These are phyloP conservation scores for Anas platyrhynchos DNA, from an alignment of 2,113 vertebrate species.

Conservation along the genomic window DNA sequence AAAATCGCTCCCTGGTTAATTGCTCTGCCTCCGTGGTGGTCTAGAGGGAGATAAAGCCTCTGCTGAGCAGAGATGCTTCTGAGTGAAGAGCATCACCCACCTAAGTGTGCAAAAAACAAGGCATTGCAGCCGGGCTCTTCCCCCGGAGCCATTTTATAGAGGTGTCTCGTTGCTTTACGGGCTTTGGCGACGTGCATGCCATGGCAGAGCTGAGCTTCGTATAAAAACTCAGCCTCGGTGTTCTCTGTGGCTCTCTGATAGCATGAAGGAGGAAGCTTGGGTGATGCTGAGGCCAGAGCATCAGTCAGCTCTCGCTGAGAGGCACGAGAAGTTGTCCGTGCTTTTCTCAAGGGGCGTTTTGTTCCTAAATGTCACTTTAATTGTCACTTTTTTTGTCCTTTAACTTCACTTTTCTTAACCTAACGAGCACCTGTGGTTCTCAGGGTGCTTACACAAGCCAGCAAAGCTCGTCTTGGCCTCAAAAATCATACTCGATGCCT, in stretches of 20 bases:
- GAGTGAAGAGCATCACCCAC: not conserved
- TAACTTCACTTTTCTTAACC: not conserved
- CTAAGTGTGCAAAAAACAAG: rapidly evolving
- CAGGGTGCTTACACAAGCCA: not conserved
- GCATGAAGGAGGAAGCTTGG: not conserved
- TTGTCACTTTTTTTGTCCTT: not conserved
- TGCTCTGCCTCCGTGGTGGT: conserved; percentile 21
- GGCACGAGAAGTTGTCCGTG: not conserved
- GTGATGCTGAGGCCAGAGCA: not conserved
- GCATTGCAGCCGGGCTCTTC: not conserved
- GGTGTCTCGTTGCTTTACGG: not conserved
- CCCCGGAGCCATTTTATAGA: not conserved
- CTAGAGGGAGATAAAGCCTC: conserved; percentile 12
- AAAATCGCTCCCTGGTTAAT: conserved; percentile 59
- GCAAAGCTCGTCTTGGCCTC: not conserved
- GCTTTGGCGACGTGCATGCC: not conserved
- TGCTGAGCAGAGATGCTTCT: not conserved
- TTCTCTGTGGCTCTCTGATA: not conserved
- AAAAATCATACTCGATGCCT: rapidly evolving
- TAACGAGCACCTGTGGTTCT: not conserved
- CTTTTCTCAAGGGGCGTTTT: not conserved
- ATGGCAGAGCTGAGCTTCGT: not conserved
- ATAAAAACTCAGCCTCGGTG: not conserved
- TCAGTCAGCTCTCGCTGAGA: not conserved
- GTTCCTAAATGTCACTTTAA: not conserved